Evolutionary conservation across 2,888 invertebrate genomes (phyloP), one percentile per base, ranked within the genome.

Genomic region (Drosophila prolongata): DNA sequence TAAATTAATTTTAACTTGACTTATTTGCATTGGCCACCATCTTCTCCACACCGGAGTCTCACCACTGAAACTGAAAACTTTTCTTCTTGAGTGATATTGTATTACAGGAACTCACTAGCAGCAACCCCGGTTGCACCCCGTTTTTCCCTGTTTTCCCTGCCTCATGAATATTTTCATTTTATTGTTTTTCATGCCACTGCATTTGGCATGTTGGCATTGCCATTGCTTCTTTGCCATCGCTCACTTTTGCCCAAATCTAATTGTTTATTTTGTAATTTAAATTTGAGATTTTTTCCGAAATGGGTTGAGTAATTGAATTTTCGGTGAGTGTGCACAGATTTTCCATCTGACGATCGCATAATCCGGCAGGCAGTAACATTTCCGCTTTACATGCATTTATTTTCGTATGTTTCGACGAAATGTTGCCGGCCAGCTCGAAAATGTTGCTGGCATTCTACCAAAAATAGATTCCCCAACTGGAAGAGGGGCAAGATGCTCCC

Each of bases 221-320:
- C 70, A 19, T 49, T 35, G 37, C 19, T 27, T 34, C 35, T 40
- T 56, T 43, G 37, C 40, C 44, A 47, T 43, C 37, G 62, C 68
- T 76, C 76, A 75, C 76, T 75, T 73, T 81, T 40, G 30, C 11
- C 11, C 71, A 70, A 76, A 81, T 86, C 77, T 86, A 86, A 88
- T 88, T 86, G 84, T 86, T 85, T 84, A 84, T 81, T 88, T 84
- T 86, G 86, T 88, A 81, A 86, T 86, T 86, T 83, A 86, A 86
- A 81, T 88, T 47, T 19, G 40, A 81, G 78, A 75, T 85, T 70
- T 79, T 69, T 40, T 19, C 16, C 13, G 35, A 60, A 40, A 55
- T 47, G 66, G 83, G 47, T 72, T 86, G 87, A 68, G 82, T 86
- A 86, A 83, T 86, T 83, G 87, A 86, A 83, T 71, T 64, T 56